Evolutionary conservation across 1,140 invertebrate species (phyloP), one percentile per base, ranked within the genome.

Genomic region (Drosophila azteca): DNA sequence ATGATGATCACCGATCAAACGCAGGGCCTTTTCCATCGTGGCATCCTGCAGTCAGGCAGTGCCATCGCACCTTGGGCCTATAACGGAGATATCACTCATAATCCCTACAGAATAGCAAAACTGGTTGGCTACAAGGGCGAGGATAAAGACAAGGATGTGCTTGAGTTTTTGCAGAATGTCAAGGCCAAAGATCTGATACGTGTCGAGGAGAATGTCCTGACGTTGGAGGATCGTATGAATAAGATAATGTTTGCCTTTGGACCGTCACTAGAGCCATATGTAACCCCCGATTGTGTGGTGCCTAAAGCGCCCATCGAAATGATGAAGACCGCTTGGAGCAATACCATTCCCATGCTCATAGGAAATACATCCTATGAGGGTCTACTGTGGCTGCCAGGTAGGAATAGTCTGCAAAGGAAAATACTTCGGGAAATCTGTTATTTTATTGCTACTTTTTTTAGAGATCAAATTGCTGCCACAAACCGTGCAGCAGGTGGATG

Each of bases 151-250:
- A 88, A 90, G 51, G 79, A 84, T 45, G 72, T 91, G 6, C 60
- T 90, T 24, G 52, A 77, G 0, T 92, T 90, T 46, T 53, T 92
- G 35, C 71, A 69, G 31, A 78, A 52, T 22, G 74, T 77, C 1
- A 90, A 81, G 46, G 68, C 81, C 57, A 93, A 92, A 46, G 94
- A 95, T 20, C 94, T 96, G 3, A 94, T 92, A 20, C 93, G 93
- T 49, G 62, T 81, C 1, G 85, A 90, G 52, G 70, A 79, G 41
- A 26, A 74, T 6, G 72, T 89, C 0, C 65, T 84, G 6, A 79
- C 80, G 2, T 31, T 73, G 5, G 90, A 90, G 41, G 83, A 90
- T 20, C 70, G 57, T 55, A 48, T 52, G 20, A 73, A 81, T 11
- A 83, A 81, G 44, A 44, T 79, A 0, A 77, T 87, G 70, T 81